These are phyloP conservation scores for Mesaphorura yosii DNA, from an alignment of 1,140 invertebrate genomes.

Conservation along the genomic window DNA sequence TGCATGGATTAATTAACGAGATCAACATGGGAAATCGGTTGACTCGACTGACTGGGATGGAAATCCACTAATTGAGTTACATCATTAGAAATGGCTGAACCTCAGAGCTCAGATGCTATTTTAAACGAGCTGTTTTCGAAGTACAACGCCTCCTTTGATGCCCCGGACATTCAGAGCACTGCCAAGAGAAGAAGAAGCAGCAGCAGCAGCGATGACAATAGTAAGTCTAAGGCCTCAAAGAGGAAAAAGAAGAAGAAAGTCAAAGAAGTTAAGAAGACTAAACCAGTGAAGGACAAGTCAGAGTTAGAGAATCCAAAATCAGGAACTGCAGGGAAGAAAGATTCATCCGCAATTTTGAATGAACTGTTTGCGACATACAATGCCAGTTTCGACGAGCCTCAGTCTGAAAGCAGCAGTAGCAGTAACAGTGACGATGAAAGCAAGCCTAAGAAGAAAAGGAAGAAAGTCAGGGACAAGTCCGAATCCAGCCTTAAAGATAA, in stretches of 20 bases:
- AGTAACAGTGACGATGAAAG: not conserved
- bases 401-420: conserved; percentile 5
- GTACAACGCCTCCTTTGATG: conserved; percentile 17
- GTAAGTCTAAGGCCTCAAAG: not conserved
- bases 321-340: not conserved
- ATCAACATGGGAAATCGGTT: no score
- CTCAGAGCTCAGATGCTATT: conserved; percentile 20
- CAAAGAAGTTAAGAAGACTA: no score
- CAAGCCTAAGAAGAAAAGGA: conserved; percentile 12
- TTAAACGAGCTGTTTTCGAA: conserved; percentile 26
- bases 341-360: no score
- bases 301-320: no score
- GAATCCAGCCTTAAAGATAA: not conserved
- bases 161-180: not conserved
- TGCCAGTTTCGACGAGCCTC: no score
- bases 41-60: no score
- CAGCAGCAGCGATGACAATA: not conserved
- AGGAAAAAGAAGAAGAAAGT: not conserved
- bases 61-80: no score
- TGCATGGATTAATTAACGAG: no score
- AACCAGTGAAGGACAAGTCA: no score
- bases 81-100: no score
- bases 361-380: no score
- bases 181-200: not conserved
- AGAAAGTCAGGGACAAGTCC: no score